Conservation (phyloP, 2,888 invertebrate species). For the Coelinius sp. region DNA sequence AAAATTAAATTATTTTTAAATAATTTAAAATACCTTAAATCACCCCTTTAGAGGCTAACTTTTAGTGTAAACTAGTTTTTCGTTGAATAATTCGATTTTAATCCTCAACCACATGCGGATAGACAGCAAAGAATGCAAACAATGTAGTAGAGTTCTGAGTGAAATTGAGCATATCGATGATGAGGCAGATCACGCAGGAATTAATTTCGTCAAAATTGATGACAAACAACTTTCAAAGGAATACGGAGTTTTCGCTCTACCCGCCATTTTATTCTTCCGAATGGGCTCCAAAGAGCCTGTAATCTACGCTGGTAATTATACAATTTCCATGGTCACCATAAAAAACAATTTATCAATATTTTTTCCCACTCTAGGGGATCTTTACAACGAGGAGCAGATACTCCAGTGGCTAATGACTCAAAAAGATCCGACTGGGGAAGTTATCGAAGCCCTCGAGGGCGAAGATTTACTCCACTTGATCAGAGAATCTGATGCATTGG, state of each 20-base stretch:
- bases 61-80: background rate
- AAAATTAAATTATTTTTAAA: slow-evolving; percentile 39
- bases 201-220: slow-evolving; percentile 93
- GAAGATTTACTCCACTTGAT: slow-evolving; percentile 83
- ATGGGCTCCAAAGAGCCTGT: slow-evolving; percentile 90
- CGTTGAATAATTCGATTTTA: background rate
- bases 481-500: slow-evolving; percentile 85
- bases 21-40: background rate
- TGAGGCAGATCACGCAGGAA: slow-evolving; percentile 90
- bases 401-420: slow-evolving; percentile 92
- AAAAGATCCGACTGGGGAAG: slow-evolving; percentile 92
- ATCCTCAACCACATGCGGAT: slow-evolving; percentile 71
- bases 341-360: slow-evolving; percentile 5
- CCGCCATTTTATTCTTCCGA: slow-evolving; percentile 92
- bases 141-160: slow-evolving; percentile 88
- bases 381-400: slow-evolving; percentile 89
- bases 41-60: too few relatives aligned
- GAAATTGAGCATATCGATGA: slow-evolving; percentile 96
- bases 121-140: slow-evolving; percentile 97
- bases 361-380: slow-evolving; percentile 76
- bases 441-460: slow-evolving; percentile 90
- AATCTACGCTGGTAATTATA: slow-evolving; percentile 84
- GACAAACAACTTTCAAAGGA: slow-evolving; percentile 90
- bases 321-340: too few relatives aligned
- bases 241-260: slow-evolving; percentile 90